Conservation (phyloP, 2,797 vertebrate genomes). For the Antennarius maculatus region DNA sequence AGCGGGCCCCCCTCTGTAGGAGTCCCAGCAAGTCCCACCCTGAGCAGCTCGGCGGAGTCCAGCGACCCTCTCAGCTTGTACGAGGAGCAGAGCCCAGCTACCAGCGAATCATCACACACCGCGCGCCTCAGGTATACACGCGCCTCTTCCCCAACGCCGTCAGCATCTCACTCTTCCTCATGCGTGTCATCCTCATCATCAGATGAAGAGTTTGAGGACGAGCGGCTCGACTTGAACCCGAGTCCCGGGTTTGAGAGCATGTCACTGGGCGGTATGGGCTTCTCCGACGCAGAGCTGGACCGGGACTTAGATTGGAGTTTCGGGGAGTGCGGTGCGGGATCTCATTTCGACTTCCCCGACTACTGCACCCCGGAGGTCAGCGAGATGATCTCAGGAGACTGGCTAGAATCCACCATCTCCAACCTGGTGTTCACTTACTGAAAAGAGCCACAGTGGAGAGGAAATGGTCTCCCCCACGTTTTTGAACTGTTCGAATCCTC, state of each 20-base stretch:
- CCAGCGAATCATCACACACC: constrained; percentile 77
- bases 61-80: constrained; percentile 93
- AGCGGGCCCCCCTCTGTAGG: constrained; percentile 87
- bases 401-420: constrained; percentile 97
- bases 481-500: constrained; percentile 48
- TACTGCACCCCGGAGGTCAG: constrained; percentile 99
- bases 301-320: constrained; percentile 96
- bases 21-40: constrained; percentile 89
- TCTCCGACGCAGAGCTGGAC: constrained; percentile 90
- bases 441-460: constrained; percentile 57
- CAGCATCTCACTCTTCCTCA: constrained; percentile 88
- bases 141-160: constrained; percentile 90
- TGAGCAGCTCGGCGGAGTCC: constrained; percentile 90
- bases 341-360: constrained; percentile 98
- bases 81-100: constrained; percentile 85
- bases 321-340: constrained; percentile 90
- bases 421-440: constrained; percentile 98
- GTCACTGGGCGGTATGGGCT: constrained; percentile 90
- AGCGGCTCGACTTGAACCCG: constrained; percentile 89
- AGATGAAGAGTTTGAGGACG: constrained; percentile 95
- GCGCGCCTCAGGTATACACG: constrained; percentile 87
- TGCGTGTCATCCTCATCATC: constrained; percentile 87
- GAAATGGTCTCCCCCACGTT: constrained; percentile 39
- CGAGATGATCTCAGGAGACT: constrained; percentile 98
- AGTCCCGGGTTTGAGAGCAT: constrained; percentile 92